Conservation (phyloP, 2,113 vertebrate species). For the Manacus vitellinus region DNA sequence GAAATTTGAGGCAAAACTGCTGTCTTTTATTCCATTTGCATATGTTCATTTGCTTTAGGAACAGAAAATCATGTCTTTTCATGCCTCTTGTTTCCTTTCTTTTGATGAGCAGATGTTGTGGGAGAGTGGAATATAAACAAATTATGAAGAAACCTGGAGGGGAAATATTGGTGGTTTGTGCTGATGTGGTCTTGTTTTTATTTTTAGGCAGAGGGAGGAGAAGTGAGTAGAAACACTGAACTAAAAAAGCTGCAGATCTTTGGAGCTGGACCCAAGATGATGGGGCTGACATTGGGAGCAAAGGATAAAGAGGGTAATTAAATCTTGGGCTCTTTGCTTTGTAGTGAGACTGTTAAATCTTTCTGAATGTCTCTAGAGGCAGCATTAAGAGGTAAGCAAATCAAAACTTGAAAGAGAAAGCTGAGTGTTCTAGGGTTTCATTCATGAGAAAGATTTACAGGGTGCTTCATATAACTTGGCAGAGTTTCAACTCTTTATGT, state of each 20-base stretch:
- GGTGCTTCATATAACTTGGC: not conserved
- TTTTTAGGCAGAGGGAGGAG: conserved; percentile 74
- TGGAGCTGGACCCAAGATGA: conserved; percentile 88
- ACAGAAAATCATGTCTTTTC: not conserved
- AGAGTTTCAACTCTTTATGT: not conserved
- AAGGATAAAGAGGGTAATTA: conserved; percentile 83
- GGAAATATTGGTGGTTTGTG: not conserved
- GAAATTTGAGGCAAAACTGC: not conserved
- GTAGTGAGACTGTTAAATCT: not conserved
- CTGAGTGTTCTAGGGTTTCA: not conserved
- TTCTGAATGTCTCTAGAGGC: not conserved
- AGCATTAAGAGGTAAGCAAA: not conserved
- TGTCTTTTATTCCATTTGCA: not conserved
- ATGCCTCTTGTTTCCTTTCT: not conserved
- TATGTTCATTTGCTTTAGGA: not conserved
- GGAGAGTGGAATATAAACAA: not conserved
- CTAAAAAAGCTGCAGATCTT: conserved; percentile 92
- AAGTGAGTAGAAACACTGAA: conserved; percentile 86
- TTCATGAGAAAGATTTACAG: not conserved
- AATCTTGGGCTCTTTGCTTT: not conserved
- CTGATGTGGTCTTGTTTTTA: conserved; percentile 51
- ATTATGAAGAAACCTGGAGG: not conserved
- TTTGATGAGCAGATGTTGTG: not conserved
- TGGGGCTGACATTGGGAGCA: conserved; percentile 85
- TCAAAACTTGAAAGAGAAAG: not conserved